These are phyloP conservation scores for Cheilosia vernalis DNA, from an alignment of 2,888 invertebrate genomes.

Conservation along the genomic window DNA sequence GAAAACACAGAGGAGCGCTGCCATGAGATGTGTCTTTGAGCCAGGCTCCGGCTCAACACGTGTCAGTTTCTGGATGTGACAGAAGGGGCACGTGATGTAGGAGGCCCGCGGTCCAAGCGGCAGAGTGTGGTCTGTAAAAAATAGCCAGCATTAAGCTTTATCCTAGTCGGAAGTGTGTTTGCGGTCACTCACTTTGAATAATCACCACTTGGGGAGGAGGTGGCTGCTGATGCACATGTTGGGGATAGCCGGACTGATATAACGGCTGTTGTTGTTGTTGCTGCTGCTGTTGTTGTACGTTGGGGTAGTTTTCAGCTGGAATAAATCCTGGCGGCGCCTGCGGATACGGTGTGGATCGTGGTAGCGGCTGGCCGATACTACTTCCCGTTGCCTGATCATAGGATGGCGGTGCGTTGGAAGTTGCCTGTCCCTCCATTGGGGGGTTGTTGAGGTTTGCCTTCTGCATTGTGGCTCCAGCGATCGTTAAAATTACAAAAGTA, in stretches of 20 bases:
- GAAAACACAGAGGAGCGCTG: slow-evolving; percentile 80
- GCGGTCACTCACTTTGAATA: slow-evolving; percentile 80
- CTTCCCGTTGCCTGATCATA: slow-evolving; percentile 80
- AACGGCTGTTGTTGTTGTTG: slow-evolving; percentile 40
- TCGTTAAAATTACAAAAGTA: background rate
- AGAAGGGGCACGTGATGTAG: slow-evolving; percentile 80
- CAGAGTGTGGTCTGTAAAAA: slow-evolving; percentile 77
- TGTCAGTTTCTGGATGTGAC: slow-evolving; percentile 80
- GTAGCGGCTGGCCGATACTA: slow-evolving; percentile 7
- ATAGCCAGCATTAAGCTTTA: no score
- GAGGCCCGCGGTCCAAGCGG: slow-evolving; percentile 80
- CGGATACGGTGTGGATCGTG: slow-evolving; percentile 57
- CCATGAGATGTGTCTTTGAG: slow-evolving; percentile 80
- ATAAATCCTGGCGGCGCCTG: slow-evolving; percentile 58
- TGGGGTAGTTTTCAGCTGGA: slow-evolving; percentile 53
- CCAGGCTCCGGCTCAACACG: slow-evolving; percentile 81
- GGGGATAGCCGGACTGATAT: slow-evolving; percentile 39
- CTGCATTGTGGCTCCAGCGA: slow-evolving; percentile 40
- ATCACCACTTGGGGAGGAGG: slow-evolving; percentile 78
- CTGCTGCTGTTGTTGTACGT: slow-evolving; percentile 1
- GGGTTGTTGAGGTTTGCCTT: slow-evolving; percentile 53
- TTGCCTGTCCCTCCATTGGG: slow-evolving; percentile 13
- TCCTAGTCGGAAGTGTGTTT: background rate
- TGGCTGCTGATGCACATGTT: slow-evolving; percentile 23
- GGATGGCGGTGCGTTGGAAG: slow-evolving; percentile 77